phyloP scores from a whole-genome alignment of 2,113 vertebrate species.

The Tragelaphus scriptus region DNA sequence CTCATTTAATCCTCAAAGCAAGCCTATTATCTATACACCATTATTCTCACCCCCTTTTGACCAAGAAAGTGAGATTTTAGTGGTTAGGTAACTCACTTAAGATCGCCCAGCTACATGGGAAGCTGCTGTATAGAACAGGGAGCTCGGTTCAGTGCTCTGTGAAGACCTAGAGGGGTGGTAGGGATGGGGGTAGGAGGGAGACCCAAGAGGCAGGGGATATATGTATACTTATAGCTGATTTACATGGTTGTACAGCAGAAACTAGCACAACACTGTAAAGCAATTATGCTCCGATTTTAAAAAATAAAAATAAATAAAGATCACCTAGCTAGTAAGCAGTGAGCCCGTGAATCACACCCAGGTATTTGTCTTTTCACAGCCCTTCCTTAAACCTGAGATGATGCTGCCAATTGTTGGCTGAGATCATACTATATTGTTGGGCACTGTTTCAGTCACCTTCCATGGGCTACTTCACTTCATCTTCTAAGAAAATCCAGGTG shows the following conservation, averaged over 20 bases:
- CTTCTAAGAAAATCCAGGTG: not conserved
- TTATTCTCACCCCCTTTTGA: not conserved
- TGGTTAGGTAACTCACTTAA: not conserved
- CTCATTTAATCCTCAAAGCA: not conserved
- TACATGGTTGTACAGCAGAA: not conserved
- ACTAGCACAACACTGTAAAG: not conserved
- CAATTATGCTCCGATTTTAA: not conserved
- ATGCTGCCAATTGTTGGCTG: no score
- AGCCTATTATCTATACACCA: not conserved
- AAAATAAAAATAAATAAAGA: not conserved
- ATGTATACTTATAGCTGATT: not conserved
- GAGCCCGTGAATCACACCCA: not conserved
- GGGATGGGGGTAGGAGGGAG: fast-evolving
- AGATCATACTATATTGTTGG: not conserved
- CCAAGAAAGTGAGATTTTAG: not conserved
- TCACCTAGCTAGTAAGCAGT: not conserved
- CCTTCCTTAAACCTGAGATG: not conserved
- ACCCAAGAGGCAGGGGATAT: not conserved
- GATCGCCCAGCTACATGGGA: not conserved
- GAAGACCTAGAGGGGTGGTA: not conserved
- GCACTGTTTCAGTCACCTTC: not conserved
- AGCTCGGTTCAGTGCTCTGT: not conserved
- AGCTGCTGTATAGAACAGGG: not conserved
- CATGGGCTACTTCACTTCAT: no score
- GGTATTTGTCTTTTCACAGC: not conserved